Conservation (phyloP, 1,140 invertebrate genomes). For the Drosophila chauvacae region DNA sequence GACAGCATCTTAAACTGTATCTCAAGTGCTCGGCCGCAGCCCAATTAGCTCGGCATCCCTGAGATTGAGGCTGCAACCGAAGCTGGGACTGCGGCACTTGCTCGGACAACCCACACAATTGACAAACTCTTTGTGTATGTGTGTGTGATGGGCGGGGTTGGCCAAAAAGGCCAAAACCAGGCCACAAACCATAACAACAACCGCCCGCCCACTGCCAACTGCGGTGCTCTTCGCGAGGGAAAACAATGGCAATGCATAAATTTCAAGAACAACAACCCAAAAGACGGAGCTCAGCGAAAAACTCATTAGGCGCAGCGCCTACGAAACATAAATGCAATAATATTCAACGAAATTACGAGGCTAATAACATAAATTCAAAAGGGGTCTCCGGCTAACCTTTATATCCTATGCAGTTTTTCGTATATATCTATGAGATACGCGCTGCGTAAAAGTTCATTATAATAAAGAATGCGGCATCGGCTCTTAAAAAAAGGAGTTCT, state of each 20-base stretch:
- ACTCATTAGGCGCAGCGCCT: slow-evolving; percentile 79
- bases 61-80: slow-evolving; percentile 19
- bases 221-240: slow-evolving; percentile 19
- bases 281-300: slow-evolving; percentile 59
- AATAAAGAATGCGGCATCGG: slow-evolving; percentile 48
- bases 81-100: slow-evolving; percentile 23
- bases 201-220: slow-evolving; percentile 35
- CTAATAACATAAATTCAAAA: slow-evolving; percentile 77
- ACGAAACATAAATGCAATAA: slow-evolving; percentile 78
- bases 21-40: slow-evolving; percentile 9
- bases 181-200: slow-evolving; percentile 19
- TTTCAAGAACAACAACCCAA: slow-evolving; percentile 57
- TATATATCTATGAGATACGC: slow-evolving; percentile 68
- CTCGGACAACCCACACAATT: slow-evolving; percentile 43
- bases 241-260: slow-evolving; percentile 69
- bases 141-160: slow-evolving; percentile 7
- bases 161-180: slow-evolving; percentile 27
- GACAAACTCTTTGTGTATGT: slow-evolving; percentile 22
- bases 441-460: slow-evolving; percentile 78
- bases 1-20: slow-evolving; percentile 29
- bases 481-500: slow-evolving; percentile 14
- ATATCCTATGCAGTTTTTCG: slow-evolving; percentile 4
- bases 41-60: slow-evolving; percentile 50
- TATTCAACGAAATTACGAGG: slow-evolving; percentile 74
- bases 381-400: slow-evolving; percentile 11